A percentile compares a stretch with the other conserved stretches of the same genome.
These are phyloP conservation scores for Apogon talboti DNA, from an alignment of 2,797 vertebrate genomes.

Conservation along the genomic window DNA sequence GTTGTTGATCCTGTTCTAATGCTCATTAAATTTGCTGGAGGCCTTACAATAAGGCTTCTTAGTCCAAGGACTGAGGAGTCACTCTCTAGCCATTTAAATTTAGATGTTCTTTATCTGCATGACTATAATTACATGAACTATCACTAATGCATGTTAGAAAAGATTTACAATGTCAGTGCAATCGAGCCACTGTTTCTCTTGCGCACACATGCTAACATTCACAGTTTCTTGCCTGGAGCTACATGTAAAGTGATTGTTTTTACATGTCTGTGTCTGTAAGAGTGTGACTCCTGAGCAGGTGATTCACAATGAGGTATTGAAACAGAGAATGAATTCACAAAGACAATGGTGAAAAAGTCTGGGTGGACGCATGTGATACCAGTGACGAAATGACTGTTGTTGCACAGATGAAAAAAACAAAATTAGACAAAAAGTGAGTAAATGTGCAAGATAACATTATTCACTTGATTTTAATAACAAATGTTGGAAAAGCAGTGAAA, in stretches of 20 bases:
- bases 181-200: not conserved
- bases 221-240: not conserved
- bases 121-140: not conserved
- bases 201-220: constrained; percentile 4
- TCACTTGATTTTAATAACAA: not conserved
- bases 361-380: constrained; percentile 19
- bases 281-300: constrained; percentile 29
- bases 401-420: not conserved
- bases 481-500: not conserved
- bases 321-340: constrained; percentile 23
- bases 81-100: not conserved
- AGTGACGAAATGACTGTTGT: not conserved
- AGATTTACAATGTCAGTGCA: not conserved
- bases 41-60: not conserved
- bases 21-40: constrained; percentile 28
- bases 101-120: constrained; percentile 1
- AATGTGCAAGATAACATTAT: not conserved
- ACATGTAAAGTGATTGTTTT: constrained; percentile 23
- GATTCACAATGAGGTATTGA: constrained; percentile 18
- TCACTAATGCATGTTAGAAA: constrained; percentile 8
- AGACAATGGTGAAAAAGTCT: constrained; percentile 5
- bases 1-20: constrained; percentile 28
- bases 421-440: not conserved
- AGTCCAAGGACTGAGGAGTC: not conserved
- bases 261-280: constrained; percentile 24